phyloP scores from a whole-genome alignment of 2,888 invertebrate species.

The Xestia ashworthii region DNA sequence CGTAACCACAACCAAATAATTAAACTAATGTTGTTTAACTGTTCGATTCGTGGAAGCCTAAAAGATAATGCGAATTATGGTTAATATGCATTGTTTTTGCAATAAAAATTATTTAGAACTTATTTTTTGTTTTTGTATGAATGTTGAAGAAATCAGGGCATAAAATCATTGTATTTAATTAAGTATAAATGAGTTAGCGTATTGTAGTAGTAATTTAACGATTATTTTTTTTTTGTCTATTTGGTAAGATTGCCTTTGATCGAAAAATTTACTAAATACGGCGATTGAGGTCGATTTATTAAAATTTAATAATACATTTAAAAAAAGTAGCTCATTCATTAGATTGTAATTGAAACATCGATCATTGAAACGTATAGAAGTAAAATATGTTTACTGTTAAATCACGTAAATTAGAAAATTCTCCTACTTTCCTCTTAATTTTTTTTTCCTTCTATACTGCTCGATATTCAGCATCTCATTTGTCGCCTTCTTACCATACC shows the following conservation, averaged over 20 bases:
- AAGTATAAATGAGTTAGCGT: not conserved
- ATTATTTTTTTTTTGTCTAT: not conserved
- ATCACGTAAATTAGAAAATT: no score
- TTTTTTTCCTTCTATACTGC: not conserved
- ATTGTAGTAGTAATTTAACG: not conserved
- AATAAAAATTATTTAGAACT: not conserved
- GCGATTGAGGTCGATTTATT: no score
- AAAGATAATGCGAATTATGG: not conserved
- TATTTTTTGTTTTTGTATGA: not conserved
- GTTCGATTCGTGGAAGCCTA: not conserved
- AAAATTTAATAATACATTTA: no score
- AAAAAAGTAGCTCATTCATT: no score
- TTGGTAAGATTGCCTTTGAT: not conserved
- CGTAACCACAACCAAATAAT: conserved; percentile 15
- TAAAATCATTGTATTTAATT: not conserved
- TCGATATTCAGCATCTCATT: not conserved
- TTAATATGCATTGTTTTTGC: not conserved
- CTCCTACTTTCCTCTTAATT: not conserved
- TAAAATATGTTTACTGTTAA: no score
- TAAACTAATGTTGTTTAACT: not conserved
- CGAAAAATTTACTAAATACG: not conserved
- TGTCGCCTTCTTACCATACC: not conserved
- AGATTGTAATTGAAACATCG: no score
- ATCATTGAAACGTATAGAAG: no score
- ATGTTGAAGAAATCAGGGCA: no score